These are phyloP conservation scores for Coranthus polyacanthus DNA, from an alignment of 2,797 vertebrate species.

Conservation along the genomic window DNA sequence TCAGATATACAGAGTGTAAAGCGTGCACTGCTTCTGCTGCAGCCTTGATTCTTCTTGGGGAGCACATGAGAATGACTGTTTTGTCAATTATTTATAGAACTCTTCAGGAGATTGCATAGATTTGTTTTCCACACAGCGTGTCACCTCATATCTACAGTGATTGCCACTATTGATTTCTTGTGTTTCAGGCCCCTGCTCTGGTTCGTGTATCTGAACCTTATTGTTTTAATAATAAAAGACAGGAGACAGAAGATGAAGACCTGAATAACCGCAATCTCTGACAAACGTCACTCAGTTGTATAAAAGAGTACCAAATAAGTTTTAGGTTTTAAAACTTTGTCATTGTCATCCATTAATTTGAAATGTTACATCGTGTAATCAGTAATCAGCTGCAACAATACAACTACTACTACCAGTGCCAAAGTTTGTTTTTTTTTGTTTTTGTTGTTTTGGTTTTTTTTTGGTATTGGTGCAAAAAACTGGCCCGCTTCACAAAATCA, in stretches of 20 bases:
- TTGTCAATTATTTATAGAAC: constrained; percentile 48
- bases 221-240: constrained; percentile 57
- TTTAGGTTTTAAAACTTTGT: constrained; percentile 13
- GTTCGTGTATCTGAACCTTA: constrained; percentile 28
- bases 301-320: constrained; percentile 2
- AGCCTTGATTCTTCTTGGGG: constrained; percentile 29
- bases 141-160: constrained; percentile 47
- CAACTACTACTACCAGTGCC: too few relatives aligned
- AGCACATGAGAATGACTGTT: constrained; percentile 33
- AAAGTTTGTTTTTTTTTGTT: too few relatives aligned
- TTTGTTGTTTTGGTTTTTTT: too few relatives aligned
- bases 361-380: too few relatives aligned
- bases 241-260: constrained; percentile 25
- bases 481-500: too few relatives aligned
- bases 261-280: constrained; percentile 19
- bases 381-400: too few relatives aligned
- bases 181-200: constrained; percentile 20
- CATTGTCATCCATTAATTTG: neutral
- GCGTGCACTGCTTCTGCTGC: neutral
- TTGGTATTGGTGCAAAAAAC: too few relatives aligned
- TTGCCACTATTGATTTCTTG: constrained; percentile 62
- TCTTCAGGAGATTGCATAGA: constrained; percentile 50
- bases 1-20: constrained; percentile 22
- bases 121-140: constrained; percentile 61
- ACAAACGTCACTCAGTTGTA: constrained; percentile 21